These are phyloP conservation scores for Grammomys dolichurus DNA, from an alignment of 2,113 vertebrate genomes.

Conservation along the genomic window DNA sequence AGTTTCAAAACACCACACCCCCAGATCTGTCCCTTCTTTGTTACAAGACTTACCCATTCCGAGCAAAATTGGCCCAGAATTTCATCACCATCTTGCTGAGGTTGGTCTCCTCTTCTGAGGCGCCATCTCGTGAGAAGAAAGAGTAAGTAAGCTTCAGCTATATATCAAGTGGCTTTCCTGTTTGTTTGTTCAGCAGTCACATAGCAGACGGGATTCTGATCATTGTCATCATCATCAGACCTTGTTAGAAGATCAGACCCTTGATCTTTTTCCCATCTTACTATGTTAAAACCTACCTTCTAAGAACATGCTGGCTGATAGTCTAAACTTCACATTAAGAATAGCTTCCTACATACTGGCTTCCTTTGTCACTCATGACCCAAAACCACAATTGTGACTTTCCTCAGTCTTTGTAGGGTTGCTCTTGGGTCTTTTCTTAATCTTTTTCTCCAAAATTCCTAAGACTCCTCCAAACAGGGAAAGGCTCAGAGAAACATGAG, in stretches of 20 bases:
- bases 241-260: background rate
- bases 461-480: fast-evolving
- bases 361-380: background rate
- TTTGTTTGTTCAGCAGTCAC: background rate
- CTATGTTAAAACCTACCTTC: background rate
- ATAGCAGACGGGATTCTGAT: background rate
- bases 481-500: background rate
- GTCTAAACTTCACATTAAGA: background rate
- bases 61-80: slow-evolving; percentile 81
- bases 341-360: background rate
- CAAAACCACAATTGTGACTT: background rate
- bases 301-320: background rate
- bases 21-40: fast-evolving
- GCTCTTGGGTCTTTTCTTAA: too few species aligned
- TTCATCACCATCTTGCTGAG: slow-evolving; percentile 77
- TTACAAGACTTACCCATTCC: slow-evolving; percentile 68
- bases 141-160: background rate
- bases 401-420: background rate
- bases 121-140: background rate
- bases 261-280: fast-evolving
- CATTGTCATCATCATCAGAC: background rate
- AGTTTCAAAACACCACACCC: fast-evolving
- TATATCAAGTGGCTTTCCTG: background rate
- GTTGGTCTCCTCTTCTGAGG: slow-evolving; percentile 62
- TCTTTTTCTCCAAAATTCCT: too few species aligned